Evolutionary conservation across 2,113 vertebrate genomes (phyloP), one percentile per base, ranked within the genome.

Genomic region (Polypterus senegalus): DNA sequence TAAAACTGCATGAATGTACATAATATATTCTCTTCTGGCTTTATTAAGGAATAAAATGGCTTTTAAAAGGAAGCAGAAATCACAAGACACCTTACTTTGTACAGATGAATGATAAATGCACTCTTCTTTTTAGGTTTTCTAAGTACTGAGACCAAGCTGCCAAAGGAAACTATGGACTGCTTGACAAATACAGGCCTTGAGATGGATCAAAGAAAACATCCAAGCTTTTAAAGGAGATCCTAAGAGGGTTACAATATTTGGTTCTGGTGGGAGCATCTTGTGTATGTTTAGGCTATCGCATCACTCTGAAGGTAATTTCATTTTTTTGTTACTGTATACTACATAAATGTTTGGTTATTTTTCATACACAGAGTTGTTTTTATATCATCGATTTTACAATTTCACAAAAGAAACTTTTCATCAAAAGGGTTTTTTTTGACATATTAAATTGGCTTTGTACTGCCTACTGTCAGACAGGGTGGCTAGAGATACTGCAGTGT

Each of bases 121-220:
- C 27, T 27, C 27, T 27, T 27, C 27, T 27, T 48, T n/a, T n/a
- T 60, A 98, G 94, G 95, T 47, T 98, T 98, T 71, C 74, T 98
- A 61, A 97, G 94, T 75, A 98, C 95, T 43, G 95, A 0, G 94
- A 98, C 77, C 93, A 96, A 81, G 94, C 94, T 2, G 94, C 95
- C 69, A 94, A 93, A 73, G 95, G 94, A 53, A 98, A 98, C 81
- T 97, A 97, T 1, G 95, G 95, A 7, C 82, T 98, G 48, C 81
- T 98, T 81, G 95, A 98, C 69, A 98, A 79, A 97, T 98, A 61
- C 95, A 98, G 61, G 95, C 94, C 9, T 79, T 98, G 63, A 78
- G 95, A 9, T 98, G 95, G 95, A 91, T 97, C 61, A 93, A 94
- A 79, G 93, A 97, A 79, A 98, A 98, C 54, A 93, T 94, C 63